phyloP scores from a whole-genome alignment of 2,888 invertebrate species.

The Andrena camellia region DNA sequence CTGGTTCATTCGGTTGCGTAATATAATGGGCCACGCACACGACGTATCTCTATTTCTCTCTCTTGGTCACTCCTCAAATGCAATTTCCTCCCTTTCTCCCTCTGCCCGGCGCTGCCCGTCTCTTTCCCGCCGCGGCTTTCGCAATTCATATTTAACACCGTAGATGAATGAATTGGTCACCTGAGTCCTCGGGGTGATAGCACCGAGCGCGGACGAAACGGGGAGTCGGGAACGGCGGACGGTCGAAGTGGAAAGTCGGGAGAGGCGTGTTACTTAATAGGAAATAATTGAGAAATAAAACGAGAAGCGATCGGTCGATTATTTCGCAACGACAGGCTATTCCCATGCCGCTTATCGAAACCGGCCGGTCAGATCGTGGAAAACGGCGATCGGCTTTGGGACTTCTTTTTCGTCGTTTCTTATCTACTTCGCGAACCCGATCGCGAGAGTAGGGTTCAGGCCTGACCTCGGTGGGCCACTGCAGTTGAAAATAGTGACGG shows the following conservation, averaged over 20 bases:
- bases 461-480: background rate
- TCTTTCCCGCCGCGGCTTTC: constrained; percentile 23
- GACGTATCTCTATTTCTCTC: constrained; percentile 29
- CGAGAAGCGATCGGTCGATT: background rate
- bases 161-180: constrained; percentile 51
- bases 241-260: background rate
- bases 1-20: constrained; percentile 61
- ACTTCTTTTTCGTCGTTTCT: background rate
- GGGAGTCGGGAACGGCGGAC: constrained; percentile 8
- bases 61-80: constrained; percentile 6
- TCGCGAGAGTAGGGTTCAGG: background rate
- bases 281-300: constrained; percentile 33
- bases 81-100: background rate
- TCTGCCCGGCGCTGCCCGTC: background rate
- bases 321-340: constrained; percentile 15
- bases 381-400: background rate
- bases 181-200: constrained; percentile 15
- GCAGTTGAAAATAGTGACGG: background rate
- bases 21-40: constrained; percentile 53
- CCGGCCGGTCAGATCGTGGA: background rate
- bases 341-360: background rate
- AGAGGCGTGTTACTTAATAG: constrained; percentile 37
- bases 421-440: background rate
- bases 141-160: constrained; percentile 57
- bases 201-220: background rate